phyloP scores from a whole-genome alignment of 2,888 invertebrate species.

The Ectropis crepuscularia region DNA sequence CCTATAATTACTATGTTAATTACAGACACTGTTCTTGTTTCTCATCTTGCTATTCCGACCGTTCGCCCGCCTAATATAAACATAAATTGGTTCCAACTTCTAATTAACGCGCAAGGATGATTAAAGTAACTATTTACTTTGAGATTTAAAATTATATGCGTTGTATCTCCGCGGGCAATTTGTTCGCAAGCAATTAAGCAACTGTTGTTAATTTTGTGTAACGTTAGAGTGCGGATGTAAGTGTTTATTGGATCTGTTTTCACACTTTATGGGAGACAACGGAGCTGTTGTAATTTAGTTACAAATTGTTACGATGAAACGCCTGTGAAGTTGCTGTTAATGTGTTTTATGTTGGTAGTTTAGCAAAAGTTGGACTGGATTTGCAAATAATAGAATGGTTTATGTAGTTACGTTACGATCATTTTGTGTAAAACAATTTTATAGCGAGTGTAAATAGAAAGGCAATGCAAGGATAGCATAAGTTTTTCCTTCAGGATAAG shows the following conservation, averaged over 20 bases:
- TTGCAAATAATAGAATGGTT: conserved; percentile 17
- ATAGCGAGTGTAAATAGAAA: not conserved
- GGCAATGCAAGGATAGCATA: too few species aligned
- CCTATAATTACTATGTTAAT: conserved; percentile 83
- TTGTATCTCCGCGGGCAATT: conserved; percentile 21
- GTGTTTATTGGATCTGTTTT: conserved; percentile 26
- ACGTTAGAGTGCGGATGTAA: conserved; percentile 12
- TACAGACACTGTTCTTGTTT: conserved; percentile 77
- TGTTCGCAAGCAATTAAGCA: conserved; percentile 28
- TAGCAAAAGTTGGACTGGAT: conserved; percentile 12
- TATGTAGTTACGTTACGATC: conserved; percentile 3
- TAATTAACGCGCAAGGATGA: conserved; percentile 70
- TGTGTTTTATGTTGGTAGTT: conserved; percentile 27
- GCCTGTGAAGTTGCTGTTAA: conserved; percentile 28
- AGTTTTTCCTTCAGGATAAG: too few species aligned
- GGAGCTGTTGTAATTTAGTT: conserved; percentile 25
- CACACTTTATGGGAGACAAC: conserved; percentile 26
- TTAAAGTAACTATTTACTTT: conserved; percentile 59
- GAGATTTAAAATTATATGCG: conserved; percentile 37
- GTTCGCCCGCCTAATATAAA: conserved; percentile 76
- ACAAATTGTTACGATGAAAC: conserved; percentile 29
- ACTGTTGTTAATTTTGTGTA: conserved; percentile 26
- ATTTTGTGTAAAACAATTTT: not conserved
- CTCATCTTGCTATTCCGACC: conserved; percentile 72
- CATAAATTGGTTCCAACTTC: conserved; percentile 69